Base-by-base conservation (phyloP, 2,113 vertebrate genomes). In the Oreotragus oreotragus region DNA sequence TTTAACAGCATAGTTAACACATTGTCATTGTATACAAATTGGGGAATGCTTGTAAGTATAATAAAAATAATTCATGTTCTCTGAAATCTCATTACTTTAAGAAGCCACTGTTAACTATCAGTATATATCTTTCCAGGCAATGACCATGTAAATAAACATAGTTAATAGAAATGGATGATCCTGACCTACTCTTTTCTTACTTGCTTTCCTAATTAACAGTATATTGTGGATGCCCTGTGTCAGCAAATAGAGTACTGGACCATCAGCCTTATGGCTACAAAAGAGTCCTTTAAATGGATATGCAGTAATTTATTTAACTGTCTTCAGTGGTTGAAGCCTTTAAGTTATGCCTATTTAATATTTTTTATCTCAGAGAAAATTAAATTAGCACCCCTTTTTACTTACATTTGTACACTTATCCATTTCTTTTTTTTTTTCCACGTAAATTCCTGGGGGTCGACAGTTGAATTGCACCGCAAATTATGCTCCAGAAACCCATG, bases 1-100 rank as follows among this genome's bases (percentile, higher is more conserved):
- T 96, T 92, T 88, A 91, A 87, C 43, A 90, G 81, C n/a, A n/a
- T 53, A 84, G 62, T 96, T 96, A 86, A 66, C 2, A 94, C n/a
- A 43, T 58, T 9, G 19, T 88, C 53, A 66, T 73, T 80, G 28
- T 94, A 49, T 97, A 92, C 30, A 88, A 92, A 88, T 84, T 64
- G 83, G 57, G 36, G 90, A 96, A 90, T 94, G 21, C 45, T 89
- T 79, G 8, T 84, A 88, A 84, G 49, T 73, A 55, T 53, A 88
- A 85, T 87, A 83, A 86, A 93, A 94, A 94, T 51, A 94, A 81
- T 93, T 87, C 43, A 55, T n/a, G 36, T 80, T 49, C 19, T 60
- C 49, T 88, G 33, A 88, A 97, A 93, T 88, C 64, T 70, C 43
- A 64, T 55, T 88, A 85, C 13, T 60, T 55, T 88, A 60, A 96